phyloP scores from a whole-genome alignment of 2,888 invertebrate genomes.

The Lithosia quadra region DNA sequence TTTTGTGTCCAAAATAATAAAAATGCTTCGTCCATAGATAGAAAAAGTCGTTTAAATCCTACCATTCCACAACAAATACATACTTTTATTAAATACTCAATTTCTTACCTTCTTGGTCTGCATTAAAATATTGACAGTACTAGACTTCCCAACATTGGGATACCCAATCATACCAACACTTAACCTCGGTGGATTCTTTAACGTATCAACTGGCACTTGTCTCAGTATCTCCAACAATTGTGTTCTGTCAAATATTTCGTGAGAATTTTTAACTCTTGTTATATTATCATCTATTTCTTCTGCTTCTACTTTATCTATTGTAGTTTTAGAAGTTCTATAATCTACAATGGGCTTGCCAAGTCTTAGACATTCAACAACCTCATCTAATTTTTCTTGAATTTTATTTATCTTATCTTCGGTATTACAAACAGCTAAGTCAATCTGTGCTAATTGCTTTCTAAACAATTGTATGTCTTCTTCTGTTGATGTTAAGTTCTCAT shows the following conservation, averaged over 20 bases:
- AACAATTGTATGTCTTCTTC: constrained; percentile 81
- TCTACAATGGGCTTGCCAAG: constrained; percentile 72
- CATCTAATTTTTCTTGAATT: constrained; percentile 84
- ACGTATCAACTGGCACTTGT: constrained; percentile 60
- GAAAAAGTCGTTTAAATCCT: too few species aligned
- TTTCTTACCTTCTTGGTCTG: constrained; percentile 91
- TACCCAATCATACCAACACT: constrained; percentile 99
- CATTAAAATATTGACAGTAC: constrained; percentile 98
- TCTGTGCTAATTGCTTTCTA: constrained; percentile 81
- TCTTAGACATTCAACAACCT: constrained; percentile 73
- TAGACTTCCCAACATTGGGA: constrained; percentile 99
- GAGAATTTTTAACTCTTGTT: constrained; percentile 78
- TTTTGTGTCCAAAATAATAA: too few species aligned
- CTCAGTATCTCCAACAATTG: constrained; percentile 91
- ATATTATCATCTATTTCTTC: constrained; percentile 34
- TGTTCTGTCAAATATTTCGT: constrained; percentile 88
- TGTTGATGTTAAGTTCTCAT: constrained; percentile 64
- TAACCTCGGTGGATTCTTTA: constrained; percentile 85
- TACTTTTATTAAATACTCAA: too few species aligned
- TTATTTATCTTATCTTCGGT: constrained; percentile 85
- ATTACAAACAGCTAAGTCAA: constrained; percentile 84
- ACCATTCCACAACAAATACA: too few species aligned
- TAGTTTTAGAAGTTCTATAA: constrained; percentile 38
- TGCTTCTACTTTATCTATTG: constrained; percentile 21
- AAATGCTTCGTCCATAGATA: too few species aligned